phyloP scores from a whole-genome alignment of 2,797 vertebrate species.

The Micrastur ruficollis region DNA sequence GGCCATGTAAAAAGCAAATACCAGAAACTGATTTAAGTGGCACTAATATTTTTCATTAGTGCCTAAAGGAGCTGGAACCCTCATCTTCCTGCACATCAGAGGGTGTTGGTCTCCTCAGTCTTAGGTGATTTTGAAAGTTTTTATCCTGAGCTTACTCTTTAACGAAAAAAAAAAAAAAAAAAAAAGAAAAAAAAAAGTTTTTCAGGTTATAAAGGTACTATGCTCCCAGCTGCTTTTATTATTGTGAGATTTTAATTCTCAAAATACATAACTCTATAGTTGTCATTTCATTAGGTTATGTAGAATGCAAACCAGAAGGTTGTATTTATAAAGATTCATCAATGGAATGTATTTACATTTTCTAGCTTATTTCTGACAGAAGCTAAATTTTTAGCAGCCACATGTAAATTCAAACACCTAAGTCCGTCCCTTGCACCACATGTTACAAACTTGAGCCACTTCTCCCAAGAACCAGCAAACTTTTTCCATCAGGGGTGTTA shows the following conservation, averaged over 20 bases:
- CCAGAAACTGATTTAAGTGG: background rate
- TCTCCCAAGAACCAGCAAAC: background rate
- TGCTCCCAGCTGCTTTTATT: background rate
- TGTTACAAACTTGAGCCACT: background rate
- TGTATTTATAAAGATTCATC: background rate
- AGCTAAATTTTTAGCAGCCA: background rate
- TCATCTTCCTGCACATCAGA: background rate
- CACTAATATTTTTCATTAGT: background rate
- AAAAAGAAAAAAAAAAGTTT: background rate
- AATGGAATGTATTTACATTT: background rate
- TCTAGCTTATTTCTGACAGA: background rate
- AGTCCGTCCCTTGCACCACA: background rate
- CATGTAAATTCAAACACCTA: background rate
- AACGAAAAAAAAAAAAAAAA: no score
- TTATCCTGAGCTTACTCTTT: background rate
- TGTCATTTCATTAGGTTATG: background rate
- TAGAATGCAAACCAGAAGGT: background rate
- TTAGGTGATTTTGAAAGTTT: background rate
- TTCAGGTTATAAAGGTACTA: background rate
- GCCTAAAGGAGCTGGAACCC: background rate
- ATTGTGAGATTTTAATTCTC: background rate
- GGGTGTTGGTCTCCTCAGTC: background rate
- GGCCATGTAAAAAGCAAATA: background rate
- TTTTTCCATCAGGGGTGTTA: background rate
- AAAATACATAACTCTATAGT: background rate